Evolutionary conservation across 2,113 vertebrate species (phyloP), one percentile per base, ranked within the genome.

Genomic region (Embiotoca jacksoni): DNA sequence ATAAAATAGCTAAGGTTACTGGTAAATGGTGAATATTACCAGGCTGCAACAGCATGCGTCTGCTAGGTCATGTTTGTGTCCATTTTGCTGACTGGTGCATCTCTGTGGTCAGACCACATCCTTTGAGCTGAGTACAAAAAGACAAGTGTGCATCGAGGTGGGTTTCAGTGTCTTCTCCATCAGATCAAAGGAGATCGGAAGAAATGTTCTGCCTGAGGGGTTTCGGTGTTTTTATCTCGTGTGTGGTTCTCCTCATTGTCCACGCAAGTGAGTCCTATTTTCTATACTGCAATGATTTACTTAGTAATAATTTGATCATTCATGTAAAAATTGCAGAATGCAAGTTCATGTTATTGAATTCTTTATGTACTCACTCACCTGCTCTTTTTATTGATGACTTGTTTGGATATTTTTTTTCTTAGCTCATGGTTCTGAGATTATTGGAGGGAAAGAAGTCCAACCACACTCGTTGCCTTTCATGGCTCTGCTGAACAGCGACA

Each of bases 381-480:
- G 31, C 41, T 13, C 41, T 13, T 44, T 13, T 44, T 44, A 11
- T 44, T 44, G 41, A 57, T 4, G 11, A 44, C 41, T 7, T 33
- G 2, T n/a, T n/a, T 68, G 49, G 14, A n/a, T 65, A 35, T 62
- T 11, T 49, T 71, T 31, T 54, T 37, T 49, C 47, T 62, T 13
- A 94, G 93, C 76, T 80, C 31, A 64, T 57, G 83, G 86, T 6
- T 68, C 84, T 46, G 86, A 91, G 54, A 91, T 93, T n/a, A 87
- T 93, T 33, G 75, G 41, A 11, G 91, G 92, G 3, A 54, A 72
- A 47, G 77, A 88, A 80, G 92, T 92, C 39, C 0, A 0, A 6
- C 65, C 86, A 30, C 91, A 93, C 59, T 93, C 92, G 0, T 1
- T 92, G 80, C 91, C 86, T 5, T 86, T 11, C 85, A 90, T 93